phyloP scores from a whole-genome alignment of 2,888 invertebrate species.

The Agrenia bidenticulata region DNA sequence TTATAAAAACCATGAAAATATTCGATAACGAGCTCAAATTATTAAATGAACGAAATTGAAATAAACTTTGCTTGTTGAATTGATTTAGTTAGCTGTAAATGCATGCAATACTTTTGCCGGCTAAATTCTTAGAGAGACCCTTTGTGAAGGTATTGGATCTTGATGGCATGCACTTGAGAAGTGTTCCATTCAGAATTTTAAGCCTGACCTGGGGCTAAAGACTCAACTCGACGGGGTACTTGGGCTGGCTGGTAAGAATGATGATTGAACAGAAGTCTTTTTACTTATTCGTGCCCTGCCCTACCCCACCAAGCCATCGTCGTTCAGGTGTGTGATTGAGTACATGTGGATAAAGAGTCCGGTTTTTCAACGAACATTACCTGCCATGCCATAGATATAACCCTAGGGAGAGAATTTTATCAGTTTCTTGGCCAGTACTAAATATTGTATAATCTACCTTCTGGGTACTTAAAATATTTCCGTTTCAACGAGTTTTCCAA shows the following conservation, averaged over 20 bases:
- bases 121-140: background rate
- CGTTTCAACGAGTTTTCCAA: too few relatives aligned
- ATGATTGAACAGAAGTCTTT: conserved; percentile 20
- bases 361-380: conserved; percentile 8
- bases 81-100: background rate
- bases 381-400: too few relatives aligned
- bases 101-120: background rate
- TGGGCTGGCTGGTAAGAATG: conserved; percentile 17
- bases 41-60: too few relatives aligned
- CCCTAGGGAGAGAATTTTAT: too few relatives aligned
- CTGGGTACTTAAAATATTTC: too few relatives aligned
- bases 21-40: too few relatives aligned
- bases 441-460: too few relatives aligned
- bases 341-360: conserved; percentile 1
- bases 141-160: background rate
- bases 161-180: conserved; percentile 2
- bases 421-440: too few relatives aligned
- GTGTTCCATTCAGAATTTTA: conserved; percentile 40
- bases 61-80: too few relatives aligned
- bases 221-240: conserved; percentile 44
- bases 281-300: conserved; percentile 27
- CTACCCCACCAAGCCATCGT: conserved; percentile 35
- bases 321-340: conserved; percentile 46
- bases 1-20: too few relatives aligned
- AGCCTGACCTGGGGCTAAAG: conserved; percentile 38